These are phyloP conservation scores for Pardosa pseudoannulata DNA, from an alignment of 2,888 invertebrate species.

Conservation along the genomic window DNA sequence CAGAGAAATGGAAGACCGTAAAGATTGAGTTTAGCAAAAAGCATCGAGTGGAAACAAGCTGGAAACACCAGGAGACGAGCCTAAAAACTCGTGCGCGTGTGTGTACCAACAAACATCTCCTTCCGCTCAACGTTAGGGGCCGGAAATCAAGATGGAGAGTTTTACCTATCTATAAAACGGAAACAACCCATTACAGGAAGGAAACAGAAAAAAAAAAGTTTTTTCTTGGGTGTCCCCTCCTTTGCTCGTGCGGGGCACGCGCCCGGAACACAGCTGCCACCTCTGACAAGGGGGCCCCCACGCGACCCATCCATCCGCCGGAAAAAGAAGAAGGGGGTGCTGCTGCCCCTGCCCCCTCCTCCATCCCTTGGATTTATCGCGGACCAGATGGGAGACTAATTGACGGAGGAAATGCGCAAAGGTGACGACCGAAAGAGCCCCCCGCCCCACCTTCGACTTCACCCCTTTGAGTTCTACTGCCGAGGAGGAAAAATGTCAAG, in stretches of 20 bases:
- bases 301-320: conserved; percentile 55
- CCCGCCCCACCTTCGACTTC: not conserved
- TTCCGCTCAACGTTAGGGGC: conserved; percentile 28
- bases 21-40: too few relatives aligned
- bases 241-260: conserved; percentile 64
- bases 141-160: conserved; percentile 42
- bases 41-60: too few relatives aligned
- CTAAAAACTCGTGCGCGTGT: not conserved
- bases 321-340: conserved; percentile 17
- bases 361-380: conserved; percentile 33
- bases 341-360: conserved; percentile 5
- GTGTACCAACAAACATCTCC: conserved; percentile 6
- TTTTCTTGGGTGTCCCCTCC: conserved; percentile 7
- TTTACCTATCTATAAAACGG: conserved; percentile 44
- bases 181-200: conserved; percentile 70
- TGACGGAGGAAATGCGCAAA: conserved; percentile 23
- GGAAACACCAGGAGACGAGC: too few relatives aligned
- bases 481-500: not conserved
- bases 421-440: conserved; percentile 7
- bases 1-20: too few relatives aligned
- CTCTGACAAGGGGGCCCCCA: conserved; percentile 33
- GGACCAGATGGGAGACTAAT: conserved; percentile 62
- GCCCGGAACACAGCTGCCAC: conserved; percentile 52
- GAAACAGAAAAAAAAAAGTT: conserved; percentile 34
- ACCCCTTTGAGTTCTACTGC: conserved; percentile 9